Evolutionary conservation across 2,888 invertebrate species (phyloP), one percentile per base, ranked within the genome.

Genomic region (Tenthredo amoena): DNA sequence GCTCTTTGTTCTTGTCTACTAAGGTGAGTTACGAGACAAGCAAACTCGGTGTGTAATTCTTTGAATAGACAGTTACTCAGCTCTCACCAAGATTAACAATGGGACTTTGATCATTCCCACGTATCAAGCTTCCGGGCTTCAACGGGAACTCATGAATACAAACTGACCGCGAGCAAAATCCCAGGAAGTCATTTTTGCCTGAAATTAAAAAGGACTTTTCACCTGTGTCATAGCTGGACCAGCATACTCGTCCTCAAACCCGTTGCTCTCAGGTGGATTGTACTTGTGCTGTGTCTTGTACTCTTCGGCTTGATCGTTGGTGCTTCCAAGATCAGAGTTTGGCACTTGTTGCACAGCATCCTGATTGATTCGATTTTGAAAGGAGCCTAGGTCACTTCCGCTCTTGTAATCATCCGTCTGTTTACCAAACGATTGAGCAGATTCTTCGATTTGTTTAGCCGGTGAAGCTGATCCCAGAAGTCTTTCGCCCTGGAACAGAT

Each of bases 161-260:
- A 3, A 12, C 6, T 47, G 43, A 43, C 76, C 31, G 43, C 26
- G 26, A 47, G 47, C 12, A 50, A 1, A 50, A 21, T 50, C 1
- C 2, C 31, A 26, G n/a, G 7, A 26, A n/a, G 18, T 77, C n/a
- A 55, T 62, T 26, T 21, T 62, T 1, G 21, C 12, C 34, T 21
- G 7, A 1, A 81, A 62, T 40, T 21, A 18, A 21, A 2, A 34
- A 37, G 5, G 10, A 81, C 21, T 37, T 87, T 9, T 87, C 84
- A 93, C 93, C 86, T 93, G 85, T 88, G 92, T 90, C 92, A 93
- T 92, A 1, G 93, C 91, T 2, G 91, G 92, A n/a, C 93, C 93
- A 43, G 91, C 92, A 74, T 91, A 92, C 79, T 93, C 93, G 50
- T 93, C 90, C 15, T 87, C 89, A 21, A 87, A 86, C 37, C 86